Base-by-base conservation (phyloP, 2,888 invertebrate genomes). In the Leucozona laternaria region DNA sequence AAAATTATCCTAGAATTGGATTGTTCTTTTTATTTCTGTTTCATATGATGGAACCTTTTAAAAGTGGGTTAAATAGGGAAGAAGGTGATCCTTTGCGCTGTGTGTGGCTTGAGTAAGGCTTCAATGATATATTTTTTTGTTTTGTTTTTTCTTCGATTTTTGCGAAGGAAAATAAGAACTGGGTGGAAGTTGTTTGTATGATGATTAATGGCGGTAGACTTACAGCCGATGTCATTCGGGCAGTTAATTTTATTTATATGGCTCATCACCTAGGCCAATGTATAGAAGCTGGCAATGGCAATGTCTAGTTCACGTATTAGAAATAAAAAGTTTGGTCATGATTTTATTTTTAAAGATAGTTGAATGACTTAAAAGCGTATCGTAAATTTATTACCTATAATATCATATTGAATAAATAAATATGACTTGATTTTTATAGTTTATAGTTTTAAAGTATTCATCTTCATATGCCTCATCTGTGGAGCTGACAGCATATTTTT, bases 1-100 rank as follows among this genome's bases (percentile, higher is more conserved):
- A 77, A 72, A 85, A 78, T 85, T 85, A 85, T 85, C 72, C 68
- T 72, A 22, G 58, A 75, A 79, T 57, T 66, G 37, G 72, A 76
- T 55, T 50, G 66, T 62, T 64, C 8, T 40, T 64, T 37, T 53
- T 53, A 40, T 28, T 53, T 34, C 11, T 48, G 17, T 58, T 75
- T 62, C 62, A 64, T 81, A 40, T 22, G 71, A 71, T 70, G 15
- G 37, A 60, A 72, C 50, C 75, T 77, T 60, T 57, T 53, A 37
- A 68, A 68, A 34, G 48, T 66, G 48, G 66, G 45, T 48, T 66
- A 48, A 15, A 66, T 17, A 43, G n/a, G 13, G 22, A 10, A 10
- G 2, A n/a, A 37, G 68, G 50, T 68, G 68, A 60, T 60, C 22
- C 15, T 60, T 53, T 53, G 25, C 11, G 53, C n/a, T 50, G 11